phyloP scores from a whole-genome alignment of 1,140 invertebrate genomes.

The Lepidotrigona ventralis region DNA sequence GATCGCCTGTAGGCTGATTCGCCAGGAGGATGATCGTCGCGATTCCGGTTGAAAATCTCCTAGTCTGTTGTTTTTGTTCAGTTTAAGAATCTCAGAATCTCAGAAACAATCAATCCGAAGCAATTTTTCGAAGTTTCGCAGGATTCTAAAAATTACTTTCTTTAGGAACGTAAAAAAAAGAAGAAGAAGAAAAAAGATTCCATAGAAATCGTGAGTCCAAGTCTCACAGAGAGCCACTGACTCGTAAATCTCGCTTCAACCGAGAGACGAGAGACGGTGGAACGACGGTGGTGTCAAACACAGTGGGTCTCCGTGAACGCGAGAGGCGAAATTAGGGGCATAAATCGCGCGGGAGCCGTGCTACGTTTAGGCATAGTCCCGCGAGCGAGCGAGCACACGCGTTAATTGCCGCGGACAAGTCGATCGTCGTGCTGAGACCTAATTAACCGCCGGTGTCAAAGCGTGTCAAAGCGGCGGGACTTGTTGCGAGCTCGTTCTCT shows the following conservation, averaged over 20 bases:
- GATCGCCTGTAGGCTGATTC: background rate
- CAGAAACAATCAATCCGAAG: too few species aligned
- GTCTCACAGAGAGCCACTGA: background rate
- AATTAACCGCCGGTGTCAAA: slow-evolving; percentile 56
- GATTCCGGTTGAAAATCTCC: background rate
- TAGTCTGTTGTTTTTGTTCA: too few species aligned
- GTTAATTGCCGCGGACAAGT: slow-evolving; percentile 59
- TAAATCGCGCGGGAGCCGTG: slow-evolving; percentile 18
- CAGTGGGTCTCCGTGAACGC: too few species aligned
- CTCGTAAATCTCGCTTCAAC: too few species aligned
- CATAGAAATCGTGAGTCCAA: too few species aligned
- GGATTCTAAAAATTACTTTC: too few species aligned
- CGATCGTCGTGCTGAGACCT: slow-evolving; percentile 39
- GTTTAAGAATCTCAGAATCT: too few species aligned
- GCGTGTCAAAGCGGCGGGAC: slow-evolving; percentile 9
- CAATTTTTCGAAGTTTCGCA: too few species aligned
- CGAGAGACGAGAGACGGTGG: too few species aligned
- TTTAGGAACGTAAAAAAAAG: too few species aligned
- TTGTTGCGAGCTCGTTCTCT: slow-evolving; percentile 35
- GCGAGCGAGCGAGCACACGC: background rate
- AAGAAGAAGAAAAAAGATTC: too few species aligned
- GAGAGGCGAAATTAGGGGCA: background rate
- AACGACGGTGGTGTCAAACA: too few species aligned
- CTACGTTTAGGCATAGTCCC: slow-evolving; percentile 9
- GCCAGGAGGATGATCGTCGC: background rate